Evolutionary conservation across 92 coral and sea anemone species (phyloP), one percentile per base, ranked within the genome.

Genomic region (Zoanthus gigantus): DNA sequence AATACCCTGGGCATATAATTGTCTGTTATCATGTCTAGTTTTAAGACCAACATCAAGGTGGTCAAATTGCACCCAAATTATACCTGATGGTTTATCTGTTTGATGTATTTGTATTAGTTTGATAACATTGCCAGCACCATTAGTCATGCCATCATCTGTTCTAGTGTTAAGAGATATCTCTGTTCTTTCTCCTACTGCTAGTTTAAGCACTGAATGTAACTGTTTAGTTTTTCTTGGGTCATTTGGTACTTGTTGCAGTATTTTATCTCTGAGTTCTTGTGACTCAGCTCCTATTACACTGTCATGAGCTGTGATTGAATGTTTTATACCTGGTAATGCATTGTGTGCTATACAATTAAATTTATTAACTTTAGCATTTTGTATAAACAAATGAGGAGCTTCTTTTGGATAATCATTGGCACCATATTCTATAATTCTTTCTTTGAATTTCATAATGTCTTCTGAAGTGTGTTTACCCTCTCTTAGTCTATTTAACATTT

Each of bases 281-380:
- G 66, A 58, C 17, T 58, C 23, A 17, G 66, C 66, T 58, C 66
- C 66, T n/a, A 90, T 78, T 23, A 90, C 92, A 90, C 86, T 86
- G 44, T 89, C 73, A 42, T 89, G 89, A 47, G 92, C 92, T 89
- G 77, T 89, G 72, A 89, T 72, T 45, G 89, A 83, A 76, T 82
- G 56, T 69, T 89, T 90, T 18, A 15, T 82, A 88, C 92, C 92
- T 82, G 90, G 69, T 80, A 83, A 75, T 57, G 90, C 89, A 92
- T 85, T 45, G 88, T 88, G 93, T 54, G 85, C 93, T 91, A 91
- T 91, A 63, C 75, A 91, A 88, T 91, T 91, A 56, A 90, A 90
- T 66, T 90, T 79, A 87, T 88, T 91, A 56, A 91, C 93, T 63
- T 91, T 90, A 60, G 88, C 91, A 90, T 90, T 90, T 82, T 90